Base-by-base conservation (phyloP, 2,888 invertebrate genomes). In the Gastracanthus pulcherrimus region DNA sequence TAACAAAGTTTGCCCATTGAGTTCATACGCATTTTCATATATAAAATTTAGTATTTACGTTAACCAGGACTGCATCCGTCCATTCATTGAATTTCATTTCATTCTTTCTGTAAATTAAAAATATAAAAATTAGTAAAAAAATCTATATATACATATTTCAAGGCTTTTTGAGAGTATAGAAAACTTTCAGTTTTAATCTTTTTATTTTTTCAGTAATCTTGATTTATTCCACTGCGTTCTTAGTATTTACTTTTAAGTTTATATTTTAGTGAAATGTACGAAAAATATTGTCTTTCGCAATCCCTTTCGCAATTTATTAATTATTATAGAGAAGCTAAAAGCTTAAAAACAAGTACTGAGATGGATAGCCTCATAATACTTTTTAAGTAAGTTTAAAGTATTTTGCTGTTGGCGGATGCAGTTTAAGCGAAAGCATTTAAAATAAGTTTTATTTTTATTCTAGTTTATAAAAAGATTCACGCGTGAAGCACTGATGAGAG, bases 1-100 rank as follows among this genome's bases (percentile, higher is more conserved):
- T 45, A 78, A 78, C 23, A 45, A 82, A 78, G 45, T 79, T 66
- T 29, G 45, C n/a, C 34, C 66, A 76, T 66, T 69, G 19, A 72
- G 16, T 82, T 62, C 13, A 66, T 48, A 26, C 48, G 41, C 31
- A 64, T 58, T 64, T 55, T 78, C 23, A 48, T 58, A 2, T 45
- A 62, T 45, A 41, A 48, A 58, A 79, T 19, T 62, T 55, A 79
- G 34, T 66, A 19, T 79, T 55, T 76, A 69, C 34, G 31, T 71
- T 81, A 66, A 66, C 60, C 75, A 71, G 16, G 36, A 72, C 79
- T 83, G 81, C 79, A 81, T 75, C 70, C 76, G 72, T 77, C 51
- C 77, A 74, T 70, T 78, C 16, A 48, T 34, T 29, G 7, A 78
- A 66, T 78, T 55, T 55, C 29, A 26, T 45, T 48, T 45, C 41